A percentile compares a stretch with the other conserved stretches of the same genome.
phyloP scores from a whole-genome alignment of 2,888 invertebrate genomes.

The Trissonchulus sp. region DNA sequence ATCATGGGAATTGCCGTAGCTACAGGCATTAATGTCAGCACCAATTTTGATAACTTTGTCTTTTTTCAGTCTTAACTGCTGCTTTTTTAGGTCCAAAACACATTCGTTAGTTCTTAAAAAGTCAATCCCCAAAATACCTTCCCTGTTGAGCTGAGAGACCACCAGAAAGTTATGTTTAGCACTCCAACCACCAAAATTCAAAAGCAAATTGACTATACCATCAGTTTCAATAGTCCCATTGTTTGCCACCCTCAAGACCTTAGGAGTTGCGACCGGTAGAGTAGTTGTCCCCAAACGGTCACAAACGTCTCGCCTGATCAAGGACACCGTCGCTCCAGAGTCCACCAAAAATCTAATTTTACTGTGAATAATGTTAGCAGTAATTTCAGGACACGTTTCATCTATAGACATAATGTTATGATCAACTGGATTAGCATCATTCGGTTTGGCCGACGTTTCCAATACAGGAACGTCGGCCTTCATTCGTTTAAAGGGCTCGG shows the following conservation, averaged over 20 bases:
- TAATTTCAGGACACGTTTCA: not conserved
- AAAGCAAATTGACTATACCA: not conserved
- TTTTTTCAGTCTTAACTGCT: constrained; percentile 1
- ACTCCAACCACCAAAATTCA: not conserved
- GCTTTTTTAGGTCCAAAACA: not conserved
- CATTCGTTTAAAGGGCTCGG: not conserved
- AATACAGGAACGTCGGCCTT: not conserved
- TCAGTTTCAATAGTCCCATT: not conserved
- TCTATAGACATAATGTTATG: not conserved
- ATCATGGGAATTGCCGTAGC: not conserved
- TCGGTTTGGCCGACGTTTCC: not conserved
- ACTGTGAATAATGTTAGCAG: not conserved
- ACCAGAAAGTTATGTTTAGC: not conserved
- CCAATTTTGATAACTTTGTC: not conserved
- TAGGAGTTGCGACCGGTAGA: not conserved
- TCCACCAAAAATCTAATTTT: not conserved
- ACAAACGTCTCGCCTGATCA: not conserved
- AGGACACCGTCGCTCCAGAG: not conserved
- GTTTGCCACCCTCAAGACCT: not conserved
- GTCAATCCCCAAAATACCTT: constrained; percentile 1
- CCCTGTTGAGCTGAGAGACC: not conserved
- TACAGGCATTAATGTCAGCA: not conserved
- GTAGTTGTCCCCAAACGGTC: not conserved
- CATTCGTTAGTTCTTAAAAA: not conserved
- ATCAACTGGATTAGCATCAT: not conserved